phyloP scores from a whole-genome alignment of 2,888 invertebrate genomes.

The Oxystoma pomonae region DNA sequence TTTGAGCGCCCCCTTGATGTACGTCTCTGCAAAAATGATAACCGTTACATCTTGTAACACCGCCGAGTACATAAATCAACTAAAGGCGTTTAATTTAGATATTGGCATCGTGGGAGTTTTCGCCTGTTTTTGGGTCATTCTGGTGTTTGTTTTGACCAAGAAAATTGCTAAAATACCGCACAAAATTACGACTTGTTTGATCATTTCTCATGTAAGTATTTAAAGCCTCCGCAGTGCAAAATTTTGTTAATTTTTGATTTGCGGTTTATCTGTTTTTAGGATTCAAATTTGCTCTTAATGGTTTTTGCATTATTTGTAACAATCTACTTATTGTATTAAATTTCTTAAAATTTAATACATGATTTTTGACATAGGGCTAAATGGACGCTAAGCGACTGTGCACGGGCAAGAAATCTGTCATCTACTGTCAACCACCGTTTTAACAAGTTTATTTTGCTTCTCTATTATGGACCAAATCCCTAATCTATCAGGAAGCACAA shows the following conservation, averaged over 20 bases:
- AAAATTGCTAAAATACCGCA: constrained; percentile 78
- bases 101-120: constrained; percentile 75
- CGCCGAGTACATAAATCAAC: constrained; percentile 68
- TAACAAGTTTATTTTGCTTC: too few relatives aligned
- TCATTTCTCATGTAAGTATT: constrained; percentile 70
- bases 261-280: too few relatives aligned
- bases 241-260: too few relatives aligned
- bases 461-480: too few relatives aligned
- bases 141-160: constrained; percentile 69
- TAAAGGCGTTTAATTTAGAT: constrained; percentile 78
- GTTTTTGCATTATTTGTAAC: too few relatives aligned
- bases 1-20: constrained; percentile 92
- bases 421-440: too few relatives aligned
- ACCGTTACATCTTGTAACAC: constrained; percentile 67
- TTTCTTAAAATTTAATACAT: too few relatives aligned
- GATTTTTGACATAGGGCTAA: too few relatives aligned
- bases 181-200: constrained; percentile 71
- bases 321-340: too few relatives aligned
- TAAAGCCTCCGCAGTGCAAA: too few relatives aligned
- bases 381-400: too few relatives aligned
- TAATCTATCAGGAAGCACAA: too few relatives aligned
- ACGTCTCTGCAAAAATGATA: constrained; percentile 90
- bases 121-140: constrained; percentile 74
- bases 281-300: background rate
- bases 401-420: background rate